These are phyloP conservation scores for Halichondria panicea DNA, from an alignment of 37 sponge, comb jelly and placozoan species.

Conservation along the genomic window DNA sequence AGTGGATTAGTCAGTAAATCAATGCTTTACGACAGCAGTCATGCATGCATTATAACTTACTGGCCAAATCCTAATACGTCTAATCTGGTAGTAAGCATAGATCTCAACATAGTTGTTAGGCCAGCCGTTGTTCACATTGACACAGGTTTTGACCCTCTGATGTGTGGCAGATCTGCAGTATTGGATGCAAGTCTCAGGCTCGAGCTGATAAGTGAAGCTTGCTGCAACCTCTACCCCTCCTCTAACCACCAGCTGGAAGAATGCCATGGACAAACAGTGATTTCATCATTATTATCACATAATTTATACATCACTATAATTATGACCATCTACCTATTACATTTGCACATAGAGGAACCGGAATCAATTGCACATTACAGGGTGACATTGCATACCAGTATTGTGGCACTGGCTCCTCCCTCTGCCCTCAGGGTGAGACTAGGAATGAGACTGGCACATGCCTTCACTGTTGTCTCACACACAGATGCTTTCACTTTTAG, in stretches of 20 bases:
- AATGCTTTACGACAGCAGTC: too few species aligned
- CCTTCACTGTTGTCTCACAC: background rate
- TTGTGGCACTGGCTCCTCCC: background rate
- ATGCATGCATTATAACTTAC: too few species aligned
- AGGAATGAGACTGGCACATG: background rate
- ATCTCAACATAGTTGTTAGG: conserved; percentile 14
- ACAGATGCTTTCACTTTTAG: background rate
- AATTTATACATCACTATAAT: too few species aligned
- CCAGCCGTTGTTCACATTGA: background rate
- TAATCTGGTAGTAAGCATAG: background rate
- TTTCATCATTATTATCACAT: too few species aligned
- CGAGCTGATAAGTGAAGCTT: background rate
- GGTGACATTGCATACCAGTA: conserved; percentile 6
- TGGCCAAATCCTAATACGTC: background rate
- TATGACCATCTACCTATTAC: too few species aligned
- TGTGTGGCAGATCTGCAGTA: background rate
- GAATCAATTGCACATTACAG: too few species aligned
- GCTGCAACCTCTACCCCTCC: conserved; percentile 15
- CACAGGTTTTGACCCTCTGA: background rate
- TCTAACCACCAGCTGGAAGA: background rate
- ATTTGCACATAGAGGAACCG: too few species aligned
- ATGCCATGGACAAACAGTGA: too few species aligned
- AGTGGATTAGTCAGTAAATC: too few species aligned
- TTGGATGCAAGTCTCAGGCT: conserved; percentile 12
- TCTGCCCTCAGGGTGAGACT: background rate